Evolutionary conservation across 2,113 vertebrate genomes (phyloP).

Genomic region (Leptosomus discolor): DNA sequence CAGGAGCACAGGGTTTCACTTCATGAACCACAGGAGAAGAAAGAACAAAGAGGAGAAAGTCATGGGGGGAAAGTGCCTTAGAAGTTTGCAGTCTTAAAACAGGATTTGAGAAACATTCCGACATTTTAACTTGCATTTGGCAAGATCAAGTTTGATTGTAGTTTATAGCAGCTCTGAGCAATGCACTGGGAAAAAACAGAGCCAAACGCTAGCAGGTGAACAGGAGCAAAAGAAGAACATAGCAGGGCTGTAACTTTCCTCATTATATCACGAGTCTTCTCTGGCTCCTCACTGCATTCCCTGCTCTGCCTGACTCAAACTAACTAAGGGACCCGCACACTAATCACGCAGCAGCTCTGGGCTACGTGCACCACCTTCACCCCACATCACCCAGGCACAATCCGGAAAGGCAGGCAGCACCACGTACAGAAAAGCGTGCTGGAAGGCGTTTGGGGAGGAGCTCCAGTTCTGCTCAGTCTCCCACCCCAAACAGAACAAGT

Average conservation of each 20-base stretch:
- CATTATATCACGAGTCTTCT: background rate
- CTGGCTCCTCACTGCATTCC: background rate
- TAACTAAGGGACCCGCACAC: background rate
- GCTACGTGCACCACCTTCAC: background rate
- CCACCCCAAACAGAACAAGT: background rate
- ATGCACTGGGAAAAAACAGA: background rate
- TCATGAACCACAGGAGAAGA: background rate
- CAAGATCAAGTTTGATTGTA: background rate
- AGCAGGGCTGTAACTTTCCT: background rate
- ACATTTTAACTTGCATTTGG: slow-evolving; percentile 26
- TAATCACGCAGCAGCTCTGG: background rate
- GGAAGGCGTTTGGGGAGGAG: background rate
- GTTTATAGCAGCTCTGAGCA: background rate
- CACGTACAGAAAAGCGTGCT: rapidly evolving
- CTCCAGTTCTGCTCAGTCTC: background rate
- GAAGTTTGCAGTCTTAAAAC: background rate
- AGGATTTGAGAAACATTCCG: background rate
- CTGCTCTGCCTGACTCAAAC: background rate
- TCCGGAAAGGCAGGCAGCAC: background rate
- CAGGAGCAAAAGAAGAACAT: background rate
- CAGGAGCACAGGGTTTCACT: background rate
- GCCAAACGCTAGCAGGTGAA: background rate
- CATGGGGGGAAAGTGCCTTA: background rate
- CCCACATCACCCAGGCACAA: rapidly evolving
- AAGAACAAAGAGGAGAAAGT: slow-evolving; percentile 1